Evolutionary conservation across 2,888 invertebrate species (phyloP).

Genomic region (Tyria jacobaeae): DNA sequence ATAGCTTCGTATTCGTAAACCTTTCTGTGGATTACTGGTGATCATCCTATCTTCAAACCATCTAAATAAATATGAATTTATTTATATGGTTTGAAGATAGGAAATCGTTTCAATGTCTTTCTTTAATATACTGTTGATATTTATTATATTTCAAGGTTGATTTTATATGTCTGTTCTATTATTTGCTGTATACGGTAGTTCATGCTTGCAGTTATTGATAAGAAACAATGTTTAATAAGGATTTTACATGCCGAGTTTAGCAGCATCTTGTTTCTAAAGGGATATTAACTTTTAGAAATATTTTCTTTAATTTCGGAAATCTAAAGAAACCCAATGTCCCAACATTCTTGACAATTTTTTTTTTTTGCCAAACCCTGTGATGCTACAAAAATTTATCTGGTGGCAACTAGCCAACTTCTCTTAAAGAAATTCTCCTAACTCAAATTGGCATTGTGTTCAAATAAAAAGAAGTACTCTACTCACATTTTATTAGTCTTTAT

Average conservation of each 20-base stretch:
- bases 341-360: conserved; percentile 31
- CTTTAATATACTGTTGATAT: background rate
- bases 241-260: no score
- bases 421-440: conserved; percentile 27
- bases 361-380: conserved; percentile 20
- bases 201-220: background rate
- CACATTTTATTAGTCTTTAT: conserved; percentile 21
- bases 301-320: no score
- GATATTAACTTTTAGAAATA: no score
- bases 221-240: no score
- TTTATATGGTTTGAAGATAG: conserved; percentile 14
- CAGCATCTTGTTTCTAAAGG: no score
- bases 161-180: background rate
- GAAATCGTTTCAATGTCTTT: background rate
- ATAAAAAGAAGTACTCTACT: conserved; percentile 29
- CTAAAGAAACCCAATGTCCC: conserved; percentile 15
- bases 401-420: conserved; percentile 40
- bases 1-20: conserved; percentile 29
- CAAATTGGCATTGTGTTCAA: conserved; percentile 37
- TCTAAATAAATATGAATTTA: no score
- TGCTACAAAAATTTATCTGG: conserved; percentile 31
- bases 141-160: background rate
- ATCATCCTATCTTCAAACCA: no score
- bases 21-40: conserved; percentile 25
- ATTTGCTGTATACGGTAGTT: background rate